phyloP scores from a whole-genome alignment of 2,113 vertebrate species.

The Albula glossodonta region DNA sequence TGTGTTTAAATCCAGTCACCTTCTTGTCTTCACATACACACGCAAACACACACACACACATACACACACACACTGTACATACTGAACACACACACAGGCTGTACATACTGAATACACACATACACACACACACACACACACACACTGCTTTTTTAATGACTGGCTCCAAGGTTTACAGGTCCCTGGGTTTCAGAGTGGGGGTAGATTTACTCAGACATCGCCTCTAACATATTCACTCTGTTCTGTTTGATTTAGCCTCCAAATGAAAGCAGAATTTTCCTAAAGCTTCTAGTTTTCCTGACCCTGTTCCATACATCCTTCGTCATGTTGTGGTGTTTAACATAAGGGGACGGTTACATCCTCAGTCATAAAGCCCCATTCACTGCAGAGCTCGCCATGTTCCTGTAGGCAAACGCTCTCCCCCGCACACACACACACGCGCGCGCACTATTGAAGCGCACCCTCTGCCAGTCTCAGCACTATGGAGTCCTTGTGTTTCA shows the following conservation, averaged over 20 bases:
- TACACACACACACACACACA: not conserved
- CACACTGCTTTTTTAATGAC: not conserved
- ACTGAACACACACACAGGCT: not conserved
- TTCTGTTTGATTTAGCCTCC: not conserved
- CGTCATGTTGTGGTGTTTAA: not conserved
- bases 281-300: not conserved
- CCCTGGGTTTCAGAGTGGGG: constrained; percentile 10
- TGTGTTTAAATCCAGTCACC: no score
- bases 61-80: not conserved
- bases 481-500: not conserved
- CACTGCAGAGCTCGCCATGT: not conserved
- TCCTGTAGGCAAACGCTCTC: not conserved
- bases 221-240: not conserved
- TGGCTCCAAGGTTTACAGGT: not conserved
- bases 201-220: not conserved
- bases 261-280: constrained; percentile 3
- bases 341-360: not conserved
- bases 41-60: not conserved
- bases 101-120: no score
- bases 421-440: not conserved
- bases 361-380: constrained; percentile 5
- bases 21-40: not conserved
- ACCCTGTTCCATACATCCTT: not conserved
- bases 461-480: not conserved
- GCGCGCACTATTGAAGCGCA: not conserved